A percentile compares a stretch with the other conserved stretches of the same genome.
phyloP scores from a whole-genome alignment of 2,888 invertebrate species.

The Lamellibrachia satsuma region DNA sequence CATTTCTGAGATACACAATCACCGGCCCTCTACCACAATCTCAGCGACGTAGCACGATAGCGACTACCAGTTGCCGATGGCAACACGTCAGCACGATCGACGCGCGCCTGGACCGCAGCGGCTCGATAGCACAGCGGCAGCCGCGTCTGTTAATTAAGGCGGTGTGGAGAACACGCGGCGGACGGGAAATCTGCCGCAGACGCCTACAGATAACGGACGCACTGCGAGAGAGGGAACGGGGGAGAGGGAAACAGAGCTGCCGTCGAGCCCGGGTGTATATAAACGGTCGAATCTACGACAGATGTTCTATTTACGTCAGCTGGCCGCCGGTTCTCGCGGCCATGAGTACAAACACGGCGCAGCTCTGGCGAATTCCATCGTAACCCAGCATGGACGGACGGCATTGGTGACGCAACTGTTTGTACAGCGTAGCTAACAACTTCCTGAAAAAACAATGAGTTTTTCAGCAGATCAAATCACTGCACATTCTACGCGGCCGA shows the following conservation, averaged over 20 bases:
- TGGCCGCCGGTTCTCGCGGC: background rate
- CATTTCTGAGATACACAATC: background rate
- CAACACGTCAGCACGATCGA: background rate
- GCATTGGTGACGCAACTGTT: background rate
- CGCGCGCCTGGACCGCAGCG: background rate
- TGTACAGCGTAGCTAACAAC: background rate
- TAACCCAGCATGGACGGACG: background rate
- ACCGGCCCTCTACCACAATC: no score
- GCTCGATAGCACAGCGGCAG: background rate
- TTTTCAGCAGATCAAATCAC: background rate
- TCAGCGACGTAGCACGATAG: background rate
- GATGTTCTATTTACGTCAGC: constrained; percentile 3
- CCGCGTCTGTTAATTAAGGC: background rate
- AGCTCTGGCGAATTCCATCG: background rate
- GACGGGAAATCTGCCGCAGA: background rate
- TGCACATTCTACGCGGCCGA: background rate
- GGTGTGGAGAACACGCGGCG: background rate
- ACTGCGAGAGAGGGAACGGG: background rate
- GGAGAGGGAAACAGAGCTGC: background rate
- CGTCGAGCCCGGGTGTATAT: no score
- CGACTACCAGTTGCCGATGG: background rate
- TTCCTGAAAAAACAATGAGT: background rate
- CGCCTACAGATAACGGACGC: background rate
- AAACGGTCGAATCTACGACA: background rate
- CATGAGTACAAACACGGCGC: background rate